phyloP scores from a whole-genome alignment of 2,797 vertebrate genomes.

The Chelmon rostratus region DNA sequence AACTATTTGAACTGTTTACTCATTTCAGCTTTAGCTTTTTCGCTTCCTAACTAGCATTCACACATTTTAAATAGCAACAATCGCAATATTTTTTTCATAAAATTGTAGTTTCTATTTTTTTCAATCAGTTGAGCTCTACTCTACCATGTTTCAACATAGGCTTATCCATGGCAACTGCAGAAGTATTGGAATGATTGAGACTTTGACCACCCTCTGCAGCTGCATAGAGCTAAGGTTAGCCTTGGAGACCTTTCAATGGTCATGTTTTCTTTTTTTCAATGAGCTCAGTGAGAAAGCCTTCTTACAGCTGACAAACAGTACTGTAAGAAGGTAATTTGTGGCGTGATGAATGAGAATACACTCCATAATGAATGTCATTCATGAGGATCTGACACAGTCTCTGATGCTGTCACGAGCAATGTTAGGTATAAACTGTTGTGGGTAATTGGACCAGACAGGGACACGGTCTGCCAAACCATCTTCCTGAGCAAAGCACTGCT shows the following conservation, averaged over 20 bases:
- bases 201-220: neutral
- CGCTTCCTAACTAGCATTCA: neutral
- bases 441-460: conserved; percentile 55
- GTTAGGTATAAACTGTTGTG: conserved; percentile 20
- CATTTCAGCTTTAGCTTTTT: neutral
- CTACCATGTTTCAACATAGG: neutral
- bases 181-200: neutral
- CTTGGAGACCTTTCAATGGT: neutral
- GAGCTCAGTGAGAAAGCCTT: neutral
- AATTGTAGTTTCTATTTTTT: neutral
- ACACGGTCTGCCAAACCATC: conserved; percentile 27
- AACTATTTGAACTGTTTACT: neutral
- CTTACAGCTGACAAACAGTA: conserved; percentile 23
- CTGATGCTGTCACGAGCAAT: conserved; percentile 43
- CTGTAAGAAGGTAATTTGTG: conserved; percentile 23
- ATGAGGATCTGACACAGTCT: conserved; percentile 43
- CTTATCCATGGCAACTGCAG: neutral
- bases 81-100: no score
- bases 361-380: conserved; percentile 52
- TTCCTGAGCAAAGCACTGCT: conserved; percentile 52
- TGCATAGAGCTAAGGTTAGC: conserved; percentile 4
- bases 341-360: conserved; percentile 34
- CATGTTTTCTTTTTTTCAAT: neutral
- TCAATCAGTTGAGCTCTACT: neutral
- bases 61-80: neutral